Evolutionary conservation across 2,888 invertebrate genomes (phyloP), one percentile per base, ranked within the genome.

Genomic region (Nomada fabriciana): DNA sequence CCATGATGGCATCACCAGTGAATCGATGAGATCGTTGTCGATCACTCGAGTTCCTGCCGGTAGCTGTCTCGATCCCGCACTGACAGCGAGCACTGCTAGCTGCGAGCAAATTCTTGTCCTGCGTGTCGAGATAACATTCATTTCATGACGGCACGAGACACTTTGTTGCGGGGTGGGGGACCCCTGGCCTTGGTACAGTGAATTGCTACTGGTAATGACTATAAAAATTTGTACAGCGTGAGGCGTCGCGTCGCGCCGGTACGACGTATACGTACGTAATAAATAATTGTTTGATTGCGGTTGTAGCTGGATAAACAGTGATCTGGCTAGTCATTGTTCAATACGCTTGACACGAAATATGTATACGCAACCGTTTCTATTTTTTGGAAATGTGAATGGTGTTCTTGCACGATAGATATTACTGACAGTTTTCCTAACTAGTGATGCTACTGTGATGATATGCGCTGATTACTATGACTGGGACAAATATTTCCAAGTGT

Each of bases 191-290:
- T 1, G 11, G 10, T 13, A 0, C 1, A 18, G 18, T 18, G 55
- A 23, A 36, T 36, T 25, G 10, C 2, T 15, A 4, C 3, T 2
- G 7, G 0, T 29, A 36, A 2, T n/a, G 2, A 20, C 20, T 53
- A 0, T 18, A 9, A 76, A 25, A 20, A 60, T 53, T n/a, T 13
- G 25, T 43, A 3, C 18, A 5, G 10, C 25, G 2, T 5, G 15
- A 0, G 0, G 5, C 18, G 20, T n/a, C n/a, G n/a, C n/a, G n/a
- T n/a, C n/a, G n/a, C n/a, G n/a, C 20, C 0, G 4, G 7, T 3
- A 7, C 29, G 3, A 23, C 57, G 23, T 36, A 36, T 1, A 1
- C 36, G 18, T 20, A 23, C 20, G 11, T 20, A 11, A 10, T 10
- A 23, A 57, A 47, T 13, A 25, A 57, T 5, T 13, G 25, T 29